A percentile compares a stretch with the other conserved stretches of the same genome.
phyloP scores from a whole-genome alignment of 2,113 vertebrate genomes.

The Colaptes auratus region DNA sequence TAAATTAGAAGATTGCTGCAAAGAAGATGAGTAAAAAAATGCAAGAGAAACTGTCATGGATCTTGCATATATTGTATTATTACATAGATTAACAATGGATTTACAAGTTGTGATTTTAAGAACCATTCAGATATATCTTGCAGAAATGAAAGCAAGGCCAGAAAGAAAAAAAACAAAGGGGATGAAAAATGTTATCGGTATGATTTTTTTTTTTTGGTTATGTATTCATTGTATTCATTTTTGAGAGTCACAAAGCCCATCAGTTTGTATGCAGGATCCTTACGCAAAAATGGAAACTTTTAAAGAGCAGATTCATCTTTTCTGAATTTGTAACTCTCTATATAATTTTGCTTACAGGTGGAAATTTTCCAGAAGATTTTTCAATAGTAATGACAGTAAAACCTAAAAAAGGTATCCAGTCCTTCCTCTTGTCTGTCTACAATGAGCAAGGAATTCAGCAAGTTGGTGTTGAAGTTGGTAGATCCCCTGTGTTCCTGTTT shows the following conservation, averaged over 20 bases:
- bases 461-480: conserved; percentile 93
- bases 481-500: conserved; percentile 94
- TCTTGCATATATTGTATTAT: not conserved
- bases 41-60: not conserved
- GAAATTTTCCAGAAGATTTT: conserved; percentile 94
- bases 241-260: not conserved
- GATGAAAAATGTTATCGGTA: not conserved
- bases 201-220: not conserved
- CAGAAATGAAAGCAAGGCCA: not conserved
- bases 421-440: conserved; percentile 95
- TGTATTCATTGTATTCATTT: not conserved
- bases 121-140: not conserved
- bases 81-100: not conserved
- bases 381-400: conserved; percentile 95
- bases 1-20: not conserved
- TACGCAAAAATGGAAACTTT: not conserved
- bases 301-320: not conserved
- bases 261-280: not conserved
- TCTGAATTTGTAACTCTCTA: not conserved
- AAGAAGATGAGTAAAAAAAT: not conserved
- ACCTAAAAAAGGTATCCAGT: conserved; percentile 91
- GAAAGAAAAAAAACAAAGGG: not conserved
- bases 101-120: not conserved
- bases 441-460: conserved; percentile 92
- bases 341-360: conserved; percentile 74